Evolutionary conservation across 2,888 invertebrate genomes (phyloP).

Genomic region (Drosophila emarginata): DNA sequence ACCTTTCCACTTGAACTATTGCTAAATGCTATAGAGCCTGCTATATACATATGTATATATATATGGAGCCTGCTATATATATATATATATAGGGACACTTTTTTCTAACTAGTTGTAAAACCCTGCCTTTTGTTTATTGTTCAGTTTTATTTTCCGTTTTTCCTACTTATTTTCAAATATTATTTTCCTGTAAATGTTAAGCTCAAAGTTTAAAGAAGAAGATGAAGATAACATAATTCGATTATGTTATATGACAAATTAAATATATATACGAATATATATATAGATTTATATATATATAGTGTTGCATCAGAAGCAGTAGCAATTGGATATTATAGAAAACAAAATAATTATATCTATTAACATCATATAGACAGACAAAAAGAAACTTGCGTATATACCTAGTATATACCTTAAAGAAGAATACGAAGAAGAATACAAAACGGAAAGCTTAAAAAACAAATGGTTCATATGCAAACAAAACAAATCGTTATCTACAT

Average conservation of each 20-base stretch:
- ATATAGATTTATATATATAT: conserved; percentile 56
- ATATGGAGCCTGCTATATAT: conserved; percentile 2
- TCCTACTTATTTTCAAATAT: conserved; percentile 28
- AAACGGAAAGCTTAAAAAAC: conserved; percentile 48
- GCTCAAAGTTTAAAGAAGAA: conserved; percentile 73
- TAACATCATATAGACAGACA: conserved; percentile 49
- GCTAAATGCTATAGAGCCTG: conserved; percentile 4
- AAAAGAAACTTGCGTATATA: conserved; percentile 59
- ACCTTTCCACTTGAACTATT: conserved; percentile 9
- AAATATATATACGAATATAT: conserved; percentile 53
- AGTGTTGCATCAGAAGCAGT: conserved; percentile 49
- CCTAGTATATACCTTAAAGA: conserved; percentile 72
- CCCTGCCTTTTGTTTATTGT: conserved; percentile 22
- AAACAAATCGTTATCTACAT: conserved; percentile 51
- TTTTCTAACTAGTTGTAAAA: conserved; percentile 45
- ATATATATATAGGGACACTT: conserved; percentile 12
- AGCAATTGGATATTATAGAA: conserved; percentile 47
- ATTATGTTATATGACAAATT: conserved; percentile 75
- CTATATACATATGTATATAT: conserved; percentile 6
- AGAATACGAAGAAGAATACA: conserved; percentile 37
- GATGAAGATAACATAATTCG: conserved; percentile 67
- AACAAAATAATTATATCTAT: conserved; percentile 52
- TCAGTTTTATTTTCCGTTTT: background rate
- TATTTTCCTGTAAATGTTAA: conserved; percentile 73
- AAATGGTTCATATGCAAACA: conserved; percentile 37